Evolutionary conservation across 2,888 invertebrate species (phyloP), one percentile per base, ranked within the genome.

Genomic region (Drosophila kanekoi): DNA sequence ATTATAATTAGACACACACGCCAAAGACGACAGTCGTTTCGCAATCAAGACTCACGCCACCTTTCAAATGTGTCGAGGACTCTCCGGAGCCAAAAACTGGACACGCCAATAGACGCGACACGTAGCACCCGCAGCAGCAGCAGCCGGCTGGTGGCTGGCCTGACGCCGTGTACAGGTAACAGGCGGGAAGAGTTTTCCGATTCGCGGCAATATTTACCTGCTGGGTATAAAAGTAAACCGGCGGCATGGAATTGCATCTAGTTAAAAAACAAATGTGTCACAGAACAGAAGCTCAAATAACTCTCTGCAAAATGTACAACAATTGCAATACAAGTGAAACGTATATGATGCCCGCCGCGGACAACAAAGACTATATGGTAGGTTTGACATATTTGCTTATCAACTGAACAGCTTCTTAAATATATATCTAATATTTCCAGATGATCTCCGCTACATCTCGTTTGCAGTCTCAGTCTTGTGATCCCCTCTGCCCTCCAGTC

Each of bases 241-340:
- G 38, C 48, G 13, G 8, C 44, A 13, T 18, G 40, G 23, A 61
- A 35, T 20, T 37, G 51, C 64, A 85, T 47, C 32, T 52, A 83
- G 86, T 89, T 76, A 88, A 89, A 85, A 83, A 88, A 79, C 13
- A 28, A 56, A 61, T 40, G 51, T 76, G 64, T 57, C 49, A 48
- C 58, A 38, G 83, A 54, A 38, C 65, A 71, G 77, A 72, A 72
- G 71, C 59, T 14, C 54, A 49, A 53, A 53, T 47, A 63, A 51
- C 53, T 37, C 28, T 37, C 14, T 44, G 20, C 5, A 57, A 75
- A 37, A 63, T 72, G 58, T 45, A 70, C 45, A 60, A 41, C 49
- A 53, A 58, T 37, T 66, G 48, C 64, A 58, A 56, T 13, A 18
- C 14, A n/a, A 51, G 40, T 8, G 58, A 54, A 40, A 10, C 41